Evolutionary conservation across 1,140 invertebrate genomes (phyloP).

Genomic region (Brachionus koreanus): DNA sequence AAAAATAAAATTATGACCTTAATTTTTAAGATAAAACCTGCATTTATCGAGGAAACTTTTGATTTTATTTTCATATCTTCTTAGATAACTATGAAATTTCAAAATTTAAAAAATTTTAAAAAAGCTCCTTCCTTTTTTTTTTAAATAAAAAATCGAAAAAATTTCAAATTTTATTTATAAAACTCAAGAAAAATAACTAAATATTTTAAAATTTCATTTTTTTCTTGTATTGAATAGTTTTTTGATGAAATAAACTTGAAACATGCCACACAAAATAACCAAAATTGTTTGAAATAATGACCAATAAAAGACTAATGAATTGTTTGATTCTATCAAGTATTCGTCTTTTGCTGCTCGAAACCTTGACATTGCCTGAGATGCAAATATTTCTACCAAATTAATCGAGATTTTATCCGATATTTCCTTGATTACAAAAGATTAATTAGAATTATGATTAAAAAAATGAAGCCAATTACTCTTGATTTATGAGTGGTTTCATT

Average conservation of each 20-base stretch:
- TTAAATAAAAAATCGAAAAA: too few species aligned
- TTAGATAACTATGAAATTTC: too few species aligned
- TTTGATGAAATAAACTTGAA: constrained; percentile 42
- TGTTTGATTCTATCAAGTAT: constrained; percentile 32
- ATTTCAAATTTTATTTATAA: neutral
- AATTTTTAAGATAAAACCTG: too few species aligned
- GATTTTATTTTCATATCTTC: too few species aligned
- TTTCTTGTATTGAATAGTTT: constrained; percentile 21
- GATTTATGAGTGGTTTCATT: constrained; percentile 31
- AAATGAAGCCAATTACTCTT: neutral
- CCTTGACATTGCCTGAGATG: constrained; percentile 38
- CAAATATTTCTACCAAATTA: constrained; percentile 33
- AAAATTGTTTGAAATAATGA: constrained; percentile 38
- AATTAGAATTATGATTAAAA: neutral
- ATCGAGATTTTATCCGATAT: constrained; percentile 17
- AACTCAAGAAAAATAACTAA: neutral
- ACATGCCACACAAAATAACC: neutral
- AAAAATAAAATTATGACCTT: too few species aligned
- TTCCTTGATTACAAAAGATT: neutral
- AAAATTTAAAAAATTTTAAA: too few species aligned
- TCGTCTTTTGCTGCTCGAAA: constrained; percentile 13
- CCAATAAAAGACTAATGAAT: constrained; percentile 33
- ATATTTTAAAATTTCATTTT: neutral
- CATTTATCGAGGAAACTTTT: too few species aligned
- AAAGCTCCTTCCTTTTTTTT: too few species aligned